Conservation (phyloP, 2,888 invertebrate species). For the Leptura quadrifasciata region DNA sequence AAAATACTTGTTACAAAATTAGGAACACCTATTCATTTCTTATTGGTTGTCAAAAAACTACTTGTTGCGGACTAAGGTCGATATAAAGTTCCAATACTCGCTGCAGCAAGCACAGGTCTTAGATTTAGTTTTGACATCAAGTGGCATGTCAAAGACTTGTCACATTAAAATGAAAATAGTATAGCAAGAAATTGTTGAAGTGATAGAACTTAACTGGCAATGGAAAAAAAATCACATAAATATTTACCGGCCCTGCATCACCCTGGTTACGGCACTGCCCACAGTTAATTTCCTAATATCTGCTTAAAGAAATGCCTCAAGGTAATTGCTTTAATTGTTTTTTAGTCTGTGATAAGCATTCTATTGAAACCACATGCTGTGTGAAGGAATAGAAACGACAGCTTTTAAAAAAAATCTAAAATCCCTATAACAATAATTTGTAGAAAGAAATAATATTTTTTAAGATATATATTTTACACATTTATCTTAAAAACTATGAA, state of each 20-base stretch:
- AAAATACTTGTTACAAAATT: no score
- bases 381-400: conserved; percentile 11
- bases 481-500: conserved; percentile 8
- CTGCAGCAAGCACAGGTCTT: no score
- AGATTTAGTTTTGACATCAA: no score
- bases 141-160: no score
- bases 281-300: background rate
- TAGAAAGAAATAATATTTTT: conserved; percentile 26
- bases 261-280: background rate
- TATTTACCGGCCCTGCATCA: background rate
- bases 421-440: conserved; percentile 27
- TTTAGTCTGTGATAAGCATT: conserved; percentile 37
- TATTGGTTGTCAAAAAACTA: no score
- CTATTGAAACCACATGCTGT: conserved; percentile 15
- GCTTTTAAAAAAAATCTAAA: conserved; percentile 12
- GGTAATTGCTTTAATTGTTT: conserved; percentile 19
- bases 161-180: no score
- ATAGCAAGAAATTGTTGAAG: no score
- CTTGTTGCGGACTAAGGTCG: no score
- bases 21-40: no score
- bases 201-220: no score
- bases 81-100: no score
- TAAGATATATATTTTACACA: conserved; percentile 26
- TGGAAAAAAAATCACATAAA: background rate
- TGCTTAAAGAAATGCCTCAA: background rate